phyloP scores from a whole-genome alignment of 2,797 vertebrate species.

The Danio choprae region DNA sequence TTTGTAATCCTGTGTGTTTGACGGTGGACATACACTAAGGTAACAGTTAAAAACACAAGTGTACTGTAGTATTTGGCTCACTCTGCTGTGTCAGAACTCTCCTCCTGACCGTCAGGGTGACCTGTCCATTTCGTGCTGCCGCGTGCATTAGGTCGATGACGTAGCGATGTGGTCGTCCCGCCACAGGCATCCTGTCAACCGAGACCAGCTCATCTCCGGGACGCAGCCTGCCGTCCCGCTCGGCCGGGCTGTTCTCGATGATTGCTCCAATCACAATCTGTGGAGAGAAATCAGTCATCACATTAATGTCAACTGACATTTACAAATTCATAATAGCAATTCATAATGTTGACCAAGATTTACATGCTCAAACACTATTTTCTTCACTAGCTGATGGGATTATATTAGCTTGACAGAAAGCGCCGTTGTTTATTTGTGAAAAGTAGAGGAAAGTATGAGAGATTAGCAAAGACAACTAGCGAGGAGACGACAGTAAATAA shows the following conservation, averaged over 20 bases:
- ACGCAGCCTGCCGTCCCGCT: constrained; percentile 93
- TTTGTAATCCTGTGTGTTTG: too few species aligned
- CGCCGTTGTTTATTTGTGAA: neutral
- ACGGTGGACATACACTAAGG: too few species aligned
- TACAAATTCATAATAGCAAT: neutral
- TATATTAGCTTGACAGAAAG: constrained; percentile 8
- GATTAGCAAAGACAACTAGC: neutral
- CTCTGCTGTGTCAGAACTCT: constrained; percentile 83
- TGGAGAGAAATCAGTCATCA: constrained; percentile 64
- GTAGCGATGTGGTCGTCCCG: constrained; percentile 97
- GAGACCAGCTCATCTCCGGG: constrained; percentile 97
- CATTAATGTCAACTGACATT: constrained; percentile 31
- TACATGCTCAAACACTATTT: neutral
- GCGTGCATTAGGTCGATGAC: constrained; percentile 99
- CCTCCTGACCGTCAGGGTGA: constrained; percentile 96
- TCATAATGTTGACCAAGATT: neutral
- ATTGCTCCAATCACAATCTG: constrained; percentile 98
- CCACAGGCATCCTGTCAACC: constrained; percentile 96
- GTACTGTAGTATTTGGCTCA: neutral
- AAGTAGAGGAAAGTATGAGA: neutral
- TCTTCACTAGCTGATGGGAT: neutral
- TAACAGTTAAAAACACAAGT: too few species aligned
- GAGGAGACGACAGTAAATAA: neutral
- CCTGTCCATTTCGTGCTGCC: constrained; percentile 95
- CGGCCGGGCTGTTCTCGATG: constrained; percentile 97